Conservation (phyloP, 1,140 invertebrate genomes). For the Spodoptera frugiperda region DNA sequence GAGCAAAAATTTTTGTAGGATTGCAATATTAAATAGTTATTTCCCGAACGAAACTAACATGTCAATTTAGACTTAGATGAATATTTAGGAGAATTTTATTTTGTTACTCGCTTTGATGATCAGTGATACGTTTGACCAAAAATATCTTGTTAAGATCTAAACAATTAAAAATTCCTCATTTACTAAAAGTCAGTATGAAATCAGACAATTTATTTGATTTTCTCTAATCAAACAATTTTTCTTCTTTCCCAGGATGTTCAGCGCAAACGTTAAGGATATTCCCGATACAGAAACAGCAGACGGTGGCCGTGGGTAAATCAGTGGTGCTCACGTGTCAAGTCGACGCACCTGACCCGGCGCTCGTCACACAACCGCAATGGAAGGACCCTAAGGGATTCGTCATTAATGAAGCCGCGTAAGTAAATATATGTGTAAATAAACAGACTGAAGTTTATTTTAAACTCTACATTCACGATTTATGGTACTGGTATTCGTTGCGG, state of each 20-base stretch:
- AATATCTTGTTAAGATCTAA: too few relatives aligned
- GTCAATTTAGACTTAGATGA: too few relatives aligned
- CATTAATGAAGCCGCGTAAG: constrained; percentile 89
- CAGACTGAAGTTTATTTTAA: not conserved
- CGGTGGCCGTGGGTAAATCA: constrained; percentile 89
- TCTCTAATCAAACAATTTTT: not conserved
- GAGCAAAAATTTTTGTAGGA: too few relatives aligned
- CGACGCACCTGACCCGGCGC: constrained; percentile 86
- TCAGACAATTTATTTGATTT: too few relatives aligned
- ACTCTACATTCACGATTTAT: not conserved
- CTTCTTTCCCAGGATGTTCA: constrained; percentile 69
- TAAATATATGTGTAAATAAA: constrained; percentile 42
- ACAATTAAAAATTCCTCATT: too few relatives aligned
- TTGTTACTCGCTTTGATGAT: too few relatives aligned
- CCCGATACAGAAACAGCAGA: constrained; percentile 88
- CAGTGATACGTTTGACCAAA: too few relatives aligned
- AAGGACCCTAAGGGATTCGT: constrained; percentile 88
- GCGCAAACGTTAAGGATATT: constrained; percentile 88
- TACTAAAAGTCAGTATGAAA: too few relatives aligned
- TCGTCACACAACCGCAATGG: constrained; percentile 91
- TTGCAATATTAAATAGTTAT: too few relatives aligned
- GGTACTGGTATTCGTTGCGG: not conserved
- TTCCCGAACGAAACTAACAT: too few relatives aligned
- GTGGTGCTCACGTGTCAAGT: constrained; percentile 91
- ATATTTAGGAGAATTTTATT: too few relatives aligned